Base-by-base conservation (phyloP, 1,140 invertebrate genomes). In the Nautilus pompilius region DNA sequence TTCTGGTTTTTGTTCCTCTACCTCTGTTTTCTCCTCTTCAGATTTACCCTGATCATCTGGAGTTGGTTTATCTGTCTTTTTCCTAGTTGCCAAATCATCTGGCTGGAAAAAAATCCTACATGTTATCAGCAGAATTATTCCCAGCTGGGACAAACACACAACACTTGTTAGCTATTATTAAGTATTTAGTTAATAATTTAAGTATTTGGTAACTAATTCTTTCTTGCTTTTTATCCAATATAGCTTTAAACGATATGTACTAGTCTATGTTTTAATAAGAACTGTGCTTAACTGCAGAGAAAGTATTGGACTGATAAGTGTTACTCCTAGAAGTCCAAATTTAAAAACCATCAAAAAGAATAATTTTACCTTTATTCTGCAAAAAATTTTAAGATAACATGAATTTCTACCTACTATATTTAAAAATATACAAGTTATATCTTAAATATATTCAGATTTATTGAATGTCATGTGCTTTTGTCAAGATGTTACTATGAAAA, bases 61-160 rank as follows among this genome's bases (percentile, higher is more conserved):
- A 49, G 79, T 78, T 34, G 76, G 59, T 63, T 82, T 86, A 80
- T 89, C 87, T 63, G 86, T 89, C 80, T 87, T 90, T 83, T 86
- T 90, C 58, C 82, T 84, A 46, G 83, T 77, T 58, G 81, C 83
- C 69, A 78, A 72, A 53, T 66, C 69, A 54, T 75, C 75, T 33
- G 68, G 67, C 67, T 78, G 67, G 33, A 56, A 59, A 45, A 64
- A 20, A 64, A 20, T 60, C n/a, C 49, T 29, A 36, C 34, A 60
- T n/a, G 41, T 29, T 45, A 29, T 20, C 34, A 53, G 60, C 33
- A 6, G 0, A 64, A 28, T 49, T 13, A 32, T 22, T 5, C 54
- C n/a, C 10, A 24, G 24, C 26, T 54, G 60, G n/a, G 10, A 51
- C 13, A 6, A 29, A 24, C 5, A 20, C 15, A 10, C 4, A 20